phyloP scores from a whole-genome alignment of 2,797 vertebrate genomes.

The Eremophila alpestris region DNA sequence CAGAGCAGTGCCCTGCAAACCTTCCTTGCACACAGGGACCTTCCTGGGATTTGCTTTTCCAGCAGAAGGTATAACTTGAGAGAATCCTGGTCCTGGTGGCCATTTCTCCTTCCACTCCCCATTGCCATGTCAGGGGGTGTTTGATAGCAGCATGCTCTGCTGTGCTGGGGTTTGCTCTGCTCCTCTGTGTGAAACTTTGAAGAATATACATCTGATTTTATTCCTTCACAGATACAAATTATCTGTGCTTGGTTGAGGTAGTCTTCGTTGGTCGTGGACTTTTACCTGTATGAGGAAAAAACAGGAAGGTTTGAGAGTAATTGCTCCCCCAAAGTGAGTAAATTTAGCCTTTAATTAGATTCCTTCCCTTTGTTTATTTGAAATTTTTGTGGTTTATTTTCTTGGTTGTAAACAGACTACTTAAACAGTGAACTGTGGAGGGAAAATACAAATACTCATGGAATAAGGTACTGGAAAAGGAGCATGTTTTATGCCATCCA shows the following conservation, averaged over 20 bases:
- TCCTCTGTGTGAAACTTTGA: background rate
- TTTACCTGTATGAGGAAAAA: background rate
- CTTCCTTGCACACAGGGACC: background rate
- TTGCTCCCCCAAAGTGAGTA: background rate
- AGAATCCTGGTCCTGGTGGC: background rate
- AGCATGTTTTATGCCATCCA: conserved; percentile 18
- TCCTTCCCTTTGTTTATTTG: conserved; percentile 8
- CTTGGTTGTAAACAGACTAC: background rate
- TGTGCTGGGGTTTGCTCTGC: background rate
- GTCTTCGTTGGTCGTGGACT: background rate
- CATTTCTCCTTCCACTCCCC: background rate
- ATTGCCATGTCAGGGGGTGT: accelerated
- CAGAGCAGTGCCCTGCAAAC: background rate
- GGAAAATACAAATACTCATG: background rate
- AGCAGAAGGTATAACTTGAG: accelerated
- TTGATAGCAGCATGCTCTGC: background rate
- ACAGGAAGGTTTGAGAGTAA: background rate
- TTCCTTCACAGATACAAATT: background rate
- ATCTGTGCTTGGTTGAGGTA: background rate
- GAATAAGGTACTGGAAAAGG: background rate
- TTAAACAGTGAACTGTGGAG: background rate
- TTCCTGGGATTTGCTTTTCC: background rate
- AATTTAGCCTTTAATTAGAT: background rate
- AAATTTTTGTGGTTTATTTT: conserved; percentile 13
- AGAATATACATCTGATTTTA: accelerated